A percentile compares a stretch with the other conserved stretches of the same genome.
phyloP scores from a whole-genome alignment of 2,113 vertebrate genomes.

The Malurus elegans region DNA sequence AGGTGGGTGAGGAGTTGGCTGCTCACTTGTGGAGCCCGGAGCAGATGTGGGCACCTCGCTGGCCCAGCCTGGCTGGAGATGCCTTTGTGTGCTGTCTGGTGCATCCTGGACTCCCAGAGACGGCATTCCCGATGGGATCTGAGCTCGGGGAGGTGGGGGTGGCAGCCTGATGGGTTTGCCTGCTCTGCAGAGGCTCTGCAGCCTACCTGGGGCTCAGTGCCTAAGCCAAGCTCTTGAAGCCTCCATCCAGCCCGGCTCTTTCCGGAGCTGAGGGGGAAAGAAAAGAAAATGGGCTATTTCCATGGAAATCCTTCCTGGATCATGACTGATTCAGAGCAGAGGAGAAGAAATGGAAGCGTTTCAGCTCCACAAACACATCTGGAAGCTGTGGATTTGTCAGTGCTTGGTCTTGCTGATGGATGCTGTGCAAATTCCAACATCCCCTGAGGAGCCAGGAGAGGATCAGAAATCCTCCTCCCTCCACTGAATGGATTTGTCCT shows the following conservation, averaged over 20 bases:
- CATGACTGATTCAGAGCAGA: background rate
- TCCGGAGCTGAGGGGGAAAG: background rate
- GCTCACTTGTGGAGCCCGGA: background rate
- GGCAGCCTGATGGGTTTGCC: background rate
- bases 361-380: background rate
- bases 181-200: background rate
- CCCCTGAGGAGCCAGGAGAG: background rate
- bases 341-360: background rate
- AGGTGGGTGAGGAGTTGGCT: fast-evolving
- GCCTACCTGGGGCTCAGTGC: background rate
- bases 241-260: background rate
- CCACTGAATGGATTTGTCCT: background rate
- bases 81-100: background rate
- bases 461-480: background rate
- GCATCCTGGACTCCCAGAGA: background rate
- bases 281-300: background rate
- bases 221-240: background rate
- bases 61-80: background rate
- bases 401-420: background rate
- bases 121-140: background rate
- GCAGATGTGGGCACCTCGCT: background rate
- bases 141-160: background rate
- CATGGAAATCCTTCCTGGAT: background rate
- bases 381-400: background rate
- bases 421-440: background rate